These are phyloP conservation scores for Drosophila phalerata DNA, from an alignment of 2,888 invertebrate genomes.

Conservation along the genomic window DNA sequence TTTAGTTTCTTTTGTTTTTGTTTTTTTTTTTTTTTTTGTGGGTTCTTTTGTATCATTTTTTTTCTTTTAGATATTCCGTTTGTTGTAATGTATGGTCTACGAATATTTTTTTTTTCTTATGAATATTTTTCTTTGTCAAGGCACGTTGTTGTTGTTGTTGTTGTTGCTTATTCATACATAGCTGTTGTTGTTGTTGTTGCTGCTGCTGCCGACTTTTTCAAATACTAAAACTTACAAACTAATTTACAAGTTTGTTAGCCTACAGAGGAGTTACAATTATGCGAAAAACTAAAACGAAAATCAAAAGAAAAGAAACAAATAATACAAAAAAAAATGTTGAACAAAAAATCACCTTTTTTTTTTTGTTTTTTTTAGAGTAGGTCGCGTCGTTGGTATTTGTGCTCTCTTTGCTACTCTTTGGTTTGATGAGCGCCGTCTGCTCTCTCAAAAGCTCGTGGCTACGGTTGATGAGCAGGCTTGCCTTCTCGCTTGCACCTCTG, in stretches of 20 bases:
- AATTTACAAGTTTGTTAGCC: slow-evolving; percentile 63
- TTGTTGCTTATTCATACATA: slow-evolving; percentile 12
- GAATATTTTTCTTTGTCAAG: slow-evolving; percentile 28
- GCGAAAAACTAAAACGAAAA: slow-evolving; percentile 55
- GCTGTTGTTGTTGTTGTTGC: slow-evolving; percentile 7
- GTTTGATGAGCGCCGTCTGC: slow-evolving; percentile 26
- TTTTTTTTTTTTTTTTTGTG: slow-evolving; percentile 12
- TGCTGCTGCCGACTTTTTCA: slow-evolving; percentile 25
- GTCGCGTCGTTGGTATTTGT: slow-evolving; percentile 66
- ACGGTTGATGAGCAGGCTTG: slow-evolving; percentile 37
- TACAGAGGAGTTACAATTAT: slow-evolving; percentile 54
- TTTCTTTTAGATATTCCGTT: slow-evolving; percentile 12
- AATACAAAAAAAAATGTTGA: slow-evolving; percentile 60
- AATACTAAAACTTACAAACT: slow-evolving; percentile 50
- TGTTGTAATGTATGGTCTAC: slow-evolving; percentile 19
- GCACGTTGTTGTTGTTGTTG: slow-evolving; percentile 12
- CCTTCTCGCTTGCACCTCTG: slow-evolving; percentile 53
- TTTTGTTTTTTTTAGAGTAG: slow-evolving; percentile 69
- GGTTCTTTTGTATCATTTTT: slow-evolving; percentile 13
- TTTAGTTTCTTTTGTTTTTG: slow-evolving; percentile 10
- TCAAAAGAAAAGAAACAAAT: slow-evolving; percentile 46
- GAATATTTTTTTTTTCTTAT: slow-evolving; percentile 28
- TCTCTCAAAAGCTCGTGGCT: slow-evolving; percentile 52
- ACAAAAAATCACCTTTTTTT: slow-evolving; percentile 75
- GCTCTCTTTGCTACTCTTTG: slow-evolving; percentile 34